These are phyloP conservation scores for Menidia menidia DNA, from an alignment of 2,797 vertebrate species.

Conservation along the genomic window DNA sequence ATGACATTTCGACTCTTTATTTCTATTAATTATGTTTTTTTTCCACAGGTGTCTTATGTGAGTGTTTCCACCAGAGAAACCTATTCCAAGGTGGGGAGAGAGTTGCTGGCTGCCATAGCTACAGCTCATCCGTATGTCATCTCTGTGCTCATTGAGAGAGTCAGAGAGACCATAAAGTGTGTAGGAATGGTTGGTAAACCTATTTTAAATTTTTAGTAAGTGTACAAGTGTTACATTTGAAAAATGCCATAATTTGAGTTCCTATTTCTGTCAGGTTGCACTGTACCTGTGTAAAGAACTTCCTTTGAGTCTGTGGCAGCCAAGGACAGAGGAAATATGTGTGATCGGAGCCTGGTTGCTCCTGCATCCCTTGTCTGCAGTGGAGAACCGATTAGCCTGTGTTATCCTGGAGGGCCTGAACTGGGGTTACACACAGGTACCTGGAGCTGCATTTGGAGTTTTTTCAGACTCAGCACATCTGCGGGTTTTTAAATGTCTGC, in stretches of 20 bases:
- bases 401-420: constrained; percentile 96
- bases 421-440: constrained; percentile 87
- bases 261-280: constrained; percentile 84
- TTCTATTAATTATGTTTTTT: constrained; percentile 19
- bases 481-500: constrained; percentile 15
- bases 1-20: neutral
- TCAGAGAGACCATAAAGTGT: constrained; percentile 91
- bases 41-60: constrained; percentile 91
- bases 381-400: constrained; percentile 96
- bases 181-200: constrained; percentile 92
- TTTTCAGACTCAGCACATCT: neutral
- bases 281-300: constrained; percentile 98
- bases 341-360: constrained; percentile 92
- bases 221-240: neutral
- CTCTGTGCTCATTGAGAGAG: constrained; percentile 89
- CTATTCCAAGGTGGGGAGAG: constrained; percentile 96
- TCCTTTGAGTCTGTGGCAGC: constrained; percentile 91
- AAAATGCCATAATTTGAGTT: neutral
- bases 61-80: constrained; percentile 92
- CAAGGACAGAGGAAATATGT: constrained; percentile 84
- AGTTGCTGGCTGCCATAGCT: constrained; percentile 91
- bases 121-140: constrained; percentile 88
- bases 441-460: neutral
- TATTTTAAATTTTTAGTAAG: neutral
- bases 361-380: constrained; percentile 86